Conservation (phyloP, 2,888 invertebrate genomes). For the Amiota communis region DNA sequence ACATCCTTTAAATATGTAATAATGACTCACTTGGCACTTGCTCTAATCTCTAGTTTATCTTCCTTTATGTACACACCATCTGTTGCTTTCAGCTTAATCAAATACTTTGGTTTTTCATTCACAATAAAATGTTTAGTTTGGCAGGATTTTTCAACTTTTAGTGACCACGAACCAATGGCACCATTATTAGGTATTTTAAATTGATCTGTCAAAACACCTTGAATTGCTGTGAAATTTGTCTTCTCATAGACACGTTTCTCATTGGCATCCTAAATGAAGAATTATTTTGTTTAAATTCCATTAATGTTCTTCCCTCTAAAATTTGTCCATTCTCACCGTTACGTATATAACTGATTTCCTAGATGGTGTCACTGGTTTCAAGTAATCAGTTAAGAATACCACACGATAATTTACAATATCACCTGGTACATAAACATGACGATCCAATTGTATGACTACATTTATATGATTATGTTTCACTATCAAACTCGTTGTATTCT, state of each 20-base stretch:
- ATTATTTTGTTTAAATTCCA: background rate
- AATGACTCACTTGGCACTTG: slow-evolving; percentile 72
- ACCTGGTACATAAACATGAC: slow-evolving; percentile 92
- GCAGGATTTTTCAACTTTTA: slow-evolving; percentile 49
- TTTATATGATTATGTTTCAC: slow-evolving; percentile 72
- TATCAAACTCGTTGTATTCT: slow-evolving; percentile 81
- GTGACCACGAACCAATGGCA: slow-evolving; percentile 80
- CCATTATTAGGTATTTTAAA: slow-evolving; percentile 84
- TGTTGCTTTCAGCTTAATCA: slow-evolving; percentile 87
- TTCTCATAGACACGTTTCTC: slow-evolving; percentile 89
- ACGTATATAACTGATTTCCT: slow-evolving; percentile 76
- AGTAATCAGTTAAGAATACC: slow-evolving; percentile 78
- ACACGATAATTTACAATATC: slow-evolving; percentile 83
- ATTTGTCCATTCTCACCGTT: too few species aligned
- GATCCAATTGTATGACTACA: slow-evolving; percentile 92
- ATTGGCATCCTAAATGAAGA: slow-evolving; percentile 77
- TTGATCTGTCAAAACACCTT: slow-evolving; percentile 80
- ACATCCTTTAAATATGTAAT: background rate
- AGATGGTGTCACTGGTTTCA: slow-evolving; percentile 80
- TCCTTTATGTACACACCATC: slow-evolving; percentile 88
- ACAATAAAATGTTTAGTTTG: slow-evolving; percentile 73
- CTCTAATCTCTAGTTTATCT: slow-evolving; percentile 83
- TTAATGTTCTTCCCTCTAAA: background rate
- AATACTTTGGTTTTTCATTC: slow-evolving; percentile 94
- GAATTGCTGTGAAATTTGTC: slow-evolving; percentile 74